Conservation (phyloP, 2,888 invertebrate species). For the Dicycla oo region DNA sequence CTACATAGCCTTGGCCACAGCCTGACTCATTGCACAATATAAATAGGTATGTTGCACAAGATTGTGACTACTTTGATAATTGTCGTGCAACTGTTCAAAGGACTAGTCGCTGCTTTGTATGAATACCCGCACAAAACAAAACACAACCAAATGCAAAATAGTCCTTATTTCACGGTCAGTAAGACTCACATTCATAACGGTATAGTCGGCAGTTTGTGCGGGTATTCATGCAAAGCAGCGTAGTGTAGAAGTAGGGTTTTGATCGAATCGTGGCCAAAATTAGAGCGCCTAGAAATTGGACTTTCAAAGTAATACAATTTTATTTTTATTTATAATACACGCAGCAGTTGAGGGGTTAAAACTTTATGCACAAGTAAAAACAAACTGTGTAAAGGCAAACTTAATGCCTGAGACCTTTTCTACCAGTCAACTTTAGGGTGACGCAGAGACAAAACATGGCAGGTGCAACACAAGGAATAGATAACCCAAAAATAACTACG, state of each 20-base stretch:
- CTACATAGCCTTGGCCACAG: not conserved
- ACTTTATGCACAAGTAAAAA: not conserved
- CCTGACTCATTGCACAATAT: not conserved
- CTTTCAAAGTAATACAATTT: not conserved
- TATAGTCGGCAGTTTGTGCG: no score
- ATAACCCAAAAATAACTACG: not conserved
- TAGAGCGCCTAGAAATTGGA: not conserved
- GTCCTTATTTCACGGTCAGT: no score
- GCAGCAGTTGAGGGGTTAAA: no score
- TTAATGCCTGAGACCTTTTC: not conserved
- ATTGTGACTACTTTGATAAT: not conserved
- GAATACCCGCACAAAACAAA: no score
- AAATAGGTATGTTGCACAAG: slow-evolving; percentile 3
- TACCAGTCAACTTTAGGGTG: not conserved
- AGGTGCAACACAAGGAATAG: not conserved
- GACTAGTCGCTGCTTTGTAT: no score
- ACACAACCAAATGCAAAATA: no score
- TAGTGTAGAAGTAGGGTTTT: not conserved
- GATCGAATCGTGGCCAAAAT: not conserved
- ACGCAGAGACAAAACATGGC: not conserved
- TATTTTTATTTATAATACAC: not conserved
- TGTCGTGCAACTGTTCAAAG: not conserved
- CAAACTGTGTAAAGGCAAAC: not conserved
- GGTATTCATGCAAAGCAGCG: no score
- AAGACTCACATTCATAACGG: no score